A percentile compares a stretch with the other conserved stretches of the same genome.
Evolutionary conservation across 2,797 vertebrate species (phyloP).

Genomic region (Eulemur rubriventer): DNA sequence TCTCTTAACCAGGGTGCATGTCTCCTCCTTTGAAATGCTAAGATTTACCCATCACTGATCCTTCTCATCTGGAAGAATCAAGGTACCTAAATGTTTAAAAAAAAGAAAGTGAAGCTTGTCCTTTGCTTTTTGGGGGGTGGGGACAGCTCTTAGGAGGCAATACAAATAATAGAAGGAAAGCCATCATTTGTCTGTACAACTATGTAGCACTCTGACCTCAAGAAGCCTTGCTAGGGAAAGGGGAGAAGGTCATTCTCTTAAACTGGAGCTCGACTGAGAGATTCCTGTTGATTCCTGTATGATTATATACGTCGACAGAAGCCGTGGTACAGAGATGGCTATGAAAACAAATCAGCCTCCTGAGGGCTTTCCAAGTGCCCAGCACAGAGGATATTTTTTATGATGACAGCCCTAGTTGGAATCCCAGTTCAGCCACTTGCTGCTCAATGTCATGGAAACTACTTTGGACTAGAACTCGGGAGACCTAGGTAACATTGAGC

Average conservation of each 20-base stretch:
- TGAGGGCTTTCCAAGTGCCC: background rate
- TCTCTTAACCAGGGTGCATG: background rate
- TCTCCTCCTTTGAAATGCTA: background rate
- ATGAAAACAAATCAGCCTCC: background rate
- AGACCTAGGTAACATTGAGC: background rate
- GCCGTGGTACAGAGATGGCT: background rate
- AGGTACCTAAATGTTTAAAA: background rate
- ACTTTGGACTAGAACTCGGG: background rate
- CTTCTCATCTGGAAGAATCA: constrained; percentile 8
- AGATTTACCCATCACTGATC: background rate
- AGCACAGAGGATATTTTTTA: background rate
- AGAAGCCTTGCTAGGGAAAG: background rate
- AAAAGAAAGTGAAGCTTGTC: background rate
- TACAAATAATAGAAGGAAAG: background rate
- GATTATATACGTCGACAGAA: background rate
- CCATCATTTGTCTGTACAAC: background rate
- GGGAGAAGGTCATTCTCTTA: background rate
- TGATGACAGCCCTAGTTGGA: background rate
- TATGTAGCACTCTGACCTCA: background rate
- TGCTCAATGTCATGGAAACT: background rate
- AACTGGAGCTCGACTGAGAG: background rate
- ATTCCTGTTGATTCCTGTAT: background rate
- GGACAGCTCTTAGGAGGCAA: background rate
- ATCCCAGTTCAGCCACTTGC: background rate
- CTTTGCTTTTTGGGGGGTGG: background rate